Percentiles rank a stretch among this genome's conserved stretches.
Conservation (phyloP, 2,888 invertebrate species). For the Allophyes oxyacanthae region DNA sequence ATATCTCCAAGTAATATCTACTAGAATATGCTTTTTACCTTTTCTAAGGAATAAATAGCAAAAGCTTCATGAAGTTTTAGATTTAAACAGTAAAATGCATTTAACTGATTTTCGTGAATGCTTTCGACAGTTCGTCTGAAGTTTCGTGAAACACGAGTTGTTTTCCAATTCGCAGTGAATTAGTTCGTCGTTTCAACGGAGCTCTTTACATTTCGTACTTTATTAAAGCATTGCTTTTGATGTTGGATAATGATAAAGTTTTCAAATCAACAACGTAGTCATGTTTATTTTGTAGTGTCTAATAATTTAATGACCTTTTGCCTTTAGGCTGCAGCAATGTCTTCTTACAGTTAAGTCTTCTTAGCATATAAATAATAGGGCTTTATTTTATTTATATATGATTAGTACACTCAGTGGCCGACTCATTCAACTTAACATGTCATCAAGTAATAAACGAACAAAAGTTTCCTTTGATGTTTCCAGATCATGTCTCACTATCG, state of each 20-base stretch:
- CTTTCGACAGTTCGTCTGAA: conserved; percentile 15
- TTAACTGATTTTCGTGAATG: conserved; percentile 20
- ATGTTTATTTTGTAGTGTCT: background rate
- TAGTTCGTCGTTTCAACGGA: conserved; percentile 15
- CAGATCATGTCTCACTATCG: too few species aligned
- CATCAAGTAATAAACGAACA: too few species aligned
- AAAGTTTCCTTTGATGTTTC: too few species aligned
- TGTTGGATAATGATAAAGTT: conserved; percentile 6
- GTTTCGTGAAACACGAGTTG: conserved; percentile 34
- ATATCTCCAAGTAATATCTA: too few species aligned
- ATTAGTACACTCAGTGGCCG: too few species aligned
- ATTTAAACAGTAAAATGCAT: background rate
- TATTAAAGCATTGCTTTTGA: conserved; percentile 10
- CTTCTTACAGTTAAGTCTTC: too few species aligned
- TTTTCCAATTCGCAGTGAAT: conserved; percentile 29
- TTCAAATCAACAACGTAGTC: background rate
- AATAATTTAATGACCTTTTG: too few species aligned
- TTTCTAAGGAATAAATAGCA: conserved; percentile 1
- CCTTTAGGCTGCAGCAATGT: background rate
- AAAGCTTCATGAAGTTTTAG: conserved; percentile 5
- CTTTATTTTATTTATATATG: too few species aligned
- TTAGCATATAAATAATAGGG: too few species aligned
- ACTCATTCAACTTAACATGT: too few species aligned
- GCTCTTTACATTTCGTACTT: background rate
- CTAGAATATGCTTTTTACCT: too few species aligned